phyloP scores from a whole-genome alignment of 35 echinoderm and acorn worm species.

The Holothuria glaberrima region DNA sequence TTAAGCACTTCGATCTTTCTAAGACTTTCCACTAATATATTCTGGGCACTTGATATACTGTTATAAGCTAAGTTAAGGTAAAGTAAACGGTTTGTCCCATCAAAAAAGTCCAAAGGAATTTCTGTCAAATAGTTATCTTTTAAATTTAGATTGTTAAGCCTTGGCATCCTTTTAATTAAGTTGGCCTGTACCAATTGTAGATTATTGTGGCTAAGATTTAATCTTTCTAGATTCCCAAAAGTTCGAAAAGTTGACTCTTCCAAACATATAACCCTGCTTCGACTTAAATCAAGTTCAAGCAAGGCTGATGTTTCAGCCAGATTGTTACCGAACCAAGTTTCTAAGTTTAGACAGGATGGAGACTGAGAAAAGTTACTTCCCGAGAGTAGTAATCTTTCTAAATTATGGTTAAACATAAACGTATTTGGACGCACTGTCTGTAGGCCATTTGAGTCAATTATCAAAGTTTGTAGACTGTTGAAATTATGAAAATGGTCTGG shows the following conservation, averaged over 20 bases:
- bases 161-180: neutral
- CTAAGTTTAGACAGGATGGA: neutral
- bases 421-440: neutral
- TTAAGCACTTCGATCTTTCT: neutral
- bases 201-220: neutral
- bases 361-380: neutral
- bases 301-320: neutral
- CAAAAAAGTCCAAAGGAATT: neutral
- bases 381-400: neutral
- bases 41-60: neutral
- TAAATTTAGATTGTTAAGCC: neutral
- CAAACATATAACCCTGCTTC: neutral
- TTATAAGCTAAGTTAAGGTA: neutral
- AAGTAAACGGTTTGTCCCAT: neutral
- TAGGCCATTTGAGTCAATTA: neutral
- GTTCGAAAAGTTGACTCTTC: neutral
- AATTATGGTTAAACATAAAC: neutral
- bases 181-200: neutral
- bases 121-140: neutral
- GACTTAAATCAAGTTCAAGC: neutral
- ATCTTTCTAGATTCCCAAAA: neutral
- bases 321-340: neutral
- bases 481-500: neutral
- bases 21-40: neutral
- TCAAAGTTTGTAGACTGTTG: neutral